phyloP scores from a whole-genome alignment of 2,113 vertebrate species.

The Catharus fuscescens region DNA sequence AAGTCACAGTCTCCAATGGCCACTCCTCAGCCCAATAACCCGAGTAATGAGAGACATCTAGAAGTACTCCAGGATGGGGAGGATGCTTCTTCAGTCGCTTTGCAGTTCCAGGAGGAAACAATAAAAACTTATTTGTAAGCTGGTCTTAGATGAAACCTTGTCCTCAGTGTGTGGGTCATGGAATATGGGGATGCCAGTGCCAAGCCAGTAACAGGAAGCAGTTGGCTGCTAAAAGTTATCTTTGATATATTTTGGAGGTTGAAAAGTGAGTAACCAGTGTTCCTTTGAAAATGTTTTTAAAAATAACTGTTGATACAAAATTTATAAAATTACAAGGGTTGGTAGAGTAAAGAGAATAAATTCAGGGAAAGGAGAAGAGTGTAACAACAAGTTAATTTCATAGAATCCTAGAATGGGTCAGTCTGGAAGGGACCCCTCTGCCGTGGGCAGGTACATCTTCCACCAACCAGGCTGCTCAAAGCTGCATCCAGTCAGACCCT shows the following conservation, averaged over 20 bases:
- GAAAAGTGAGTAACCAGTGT: neutral
- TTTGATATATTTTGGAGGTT: neutral
- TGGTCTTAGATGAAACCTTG: neutral
- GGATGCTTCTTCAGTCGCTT: neutral
- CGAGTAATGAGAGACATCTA: neutral
- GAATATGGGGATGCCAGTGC: neutral
- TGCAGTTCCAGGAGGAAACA: neutral
- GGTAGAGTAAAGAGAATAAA: neutral
- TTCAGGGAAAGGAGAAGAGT: neutral
- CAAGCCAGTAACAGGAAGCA: neutral
- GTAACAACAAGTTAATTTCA: neutral
- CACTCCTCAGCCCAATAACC: neutral
- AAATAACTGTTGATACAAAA: neutral
- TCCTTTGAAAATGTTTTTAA: neutral
- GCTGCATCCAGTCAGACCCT: neutral
- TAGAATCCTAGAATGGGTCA: neutral
- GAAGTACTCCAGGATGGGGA: too few species aligned
- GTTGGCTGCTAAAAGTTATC: neutral
- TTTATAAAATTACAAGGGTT: neutral
- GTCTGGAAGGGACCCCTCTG: neutral
- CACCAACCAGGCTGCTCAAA: neutral
- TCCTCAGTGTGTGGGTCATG: neutral
- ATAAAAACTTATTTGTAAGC: neutral
- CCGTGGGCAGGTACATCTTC: neutral
- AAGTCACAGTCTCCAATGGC: accelerated